A percentile compares a stretch with the other conserved stretches of the same genome.
These are phyloP conservation scores for Phaethornis superciliosus DNA, from an alignment of 2,113 vertebrate genomes.

Conservation along the genomic window DNA sequence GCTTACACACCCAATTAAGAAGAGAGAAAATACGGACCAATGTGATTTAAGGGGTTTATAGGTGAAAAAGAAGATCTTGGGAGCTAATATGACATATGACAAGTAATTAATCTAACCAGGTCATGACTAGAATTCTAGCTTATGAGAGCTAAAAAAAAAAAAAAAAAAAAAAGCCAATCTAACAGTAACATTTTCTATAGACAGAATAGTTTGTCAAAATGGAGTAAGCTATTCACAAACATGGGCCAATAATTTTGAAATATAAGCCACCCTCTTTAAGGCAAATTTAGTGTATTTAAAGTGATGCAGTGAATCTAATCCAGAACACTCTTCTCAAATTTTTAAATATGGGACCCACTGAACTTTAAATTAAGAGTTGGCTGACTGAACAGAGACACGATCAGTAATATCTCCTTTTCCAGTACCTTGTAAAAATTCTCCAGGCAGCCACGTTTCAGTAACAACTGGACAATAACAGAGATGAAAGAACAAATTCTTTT, in stretches of 20 bases:
- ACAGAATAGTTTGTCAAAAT: neutral
- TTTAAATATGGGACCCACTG: neutral
- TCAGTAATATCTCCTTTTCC: neutral
- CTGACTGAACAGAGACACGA: neutral
- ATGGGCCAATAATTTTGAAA: neutral
- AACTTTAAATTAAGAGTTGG: neutral
- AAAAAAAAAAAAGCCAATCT: neutral
- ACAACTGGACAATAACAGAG: neutral
- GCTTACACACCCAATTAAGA: constrained; percentile 18
- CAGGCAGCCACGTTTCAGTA: neutral
- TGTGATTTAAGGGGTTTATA: neutral
- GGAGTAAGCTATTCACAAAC: neutral
- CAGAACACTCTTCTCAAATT: neutral
- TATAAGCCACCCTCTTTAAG: neutral
- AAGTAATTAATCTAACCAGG: constrained; percentile 2
- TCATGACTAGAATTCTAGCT: neutral
- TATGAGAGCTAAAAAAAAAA: neutral
- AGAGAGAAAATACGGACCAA: constrained; percentile 26
- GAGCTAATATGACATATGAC: constrained; percentile 26
- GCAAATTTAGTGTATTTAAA: neutral
- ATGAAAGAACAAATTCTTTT: neutral
- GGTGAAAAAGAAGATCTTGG: neutral
- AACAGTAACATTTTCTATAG: neutral
- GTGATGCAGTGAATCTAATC: neutral
- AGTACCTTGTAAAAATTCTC: neutral